phyloP scores from a whole-genome alignment of 2,888 invertebrate genomes.

The Napeogenes inachia region DNA sequence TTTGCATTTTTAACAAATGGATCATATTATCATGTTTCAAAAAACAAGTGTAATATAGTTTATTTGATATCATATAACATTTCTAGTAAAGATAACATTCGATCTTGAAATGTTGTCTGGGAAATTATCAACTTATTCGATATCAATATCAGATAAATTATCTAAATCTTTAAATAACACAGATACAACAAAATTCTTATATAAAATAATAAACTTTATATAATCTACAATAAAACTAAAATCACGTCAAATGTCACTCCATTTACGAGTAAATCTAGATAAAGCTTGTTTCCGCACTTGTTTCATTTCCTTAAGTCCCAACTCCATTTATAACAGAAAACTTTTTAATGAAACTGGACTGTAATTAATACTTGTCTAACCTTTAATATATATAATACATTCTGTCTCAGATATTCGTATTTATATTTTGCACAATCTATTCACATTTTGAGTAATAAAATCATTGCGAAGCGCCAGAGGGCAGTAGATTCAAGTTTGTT shows the following conservation, averaged over 20 bases:
- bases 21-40: too few species aligned
- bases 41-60: too few species aligned
- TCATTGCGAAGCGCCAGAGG: constrained; percentile 4
- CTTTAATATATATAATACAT: too few species aligned
- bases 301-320: too few species aligned
- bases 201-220: too few species aligned
- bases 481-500: constrained; percentile 2
- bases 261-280: background rate
- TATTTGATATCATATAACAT: too few species aligned
- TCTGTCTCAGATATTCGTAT: background rate
- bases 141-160: constrained; percentile 1
- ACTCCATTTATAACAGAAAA: too few species aligned
- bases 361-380: background rate
- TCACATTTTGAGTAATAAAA: constrained; percentile 3
- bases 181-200: too few species aligned
- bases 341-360: background rate
- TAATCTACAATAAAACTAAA: background rate
- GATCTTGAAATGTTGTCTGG: background rate
- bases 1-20: too few species aligned
- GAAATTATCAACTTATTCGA: background rate
- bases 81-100: too few species aligned
- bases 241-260: background rate
- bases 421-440: background rate
- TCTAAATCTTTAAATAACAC: background rate
- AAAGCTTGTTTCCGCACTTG: background rate